These are phyloP conservation scores for Protosalanx chinensis DNA, from an alignment of 2,797 vertebrate species.

Conservation along the genomic window DNA sequence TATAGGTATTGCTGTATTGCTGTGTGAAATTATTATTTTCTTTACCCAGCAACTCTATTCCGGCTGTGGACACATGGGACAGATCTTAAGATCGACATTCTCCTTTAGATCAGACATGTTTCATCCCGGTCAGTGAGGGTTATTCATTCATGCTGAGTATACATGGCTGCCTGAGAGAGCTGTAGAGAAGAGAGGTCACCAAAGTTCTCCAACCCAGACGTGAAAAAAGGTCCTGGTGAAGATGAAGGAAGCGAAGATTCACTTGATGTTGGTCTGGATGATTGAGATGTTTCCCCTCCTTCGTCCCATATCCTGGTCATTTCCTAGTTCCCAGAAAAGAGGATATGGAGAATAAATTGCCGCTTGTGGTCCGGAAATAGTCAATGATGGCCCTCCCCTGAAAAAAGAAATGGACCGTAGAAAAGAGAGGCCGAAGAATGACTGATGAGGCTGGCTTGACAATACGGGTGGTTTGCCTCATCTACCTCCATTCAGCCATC, in stretches of 20 bases:
- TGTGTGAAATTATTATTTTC: too few relatives aligned
- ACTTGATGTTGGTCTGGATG: constrained; percentile 34
- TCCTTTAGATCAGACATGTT: too few relatives aligned
- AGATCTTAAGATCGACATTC: too few relatives aligned
- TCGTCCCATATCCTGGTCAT: constrained; percentile 8
- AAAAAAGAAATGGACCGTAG: constrained; percentile 24
- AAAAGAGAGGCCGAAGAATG: constrained; percentile 30
- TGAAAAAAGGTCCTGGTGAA: constrained; percentile 54
- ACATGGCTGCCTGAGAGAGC: constrained; percentile 27
- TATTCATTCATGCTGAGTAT: constrained; percentile 27
- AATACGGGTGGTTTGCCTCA: constrained; percentile 27
- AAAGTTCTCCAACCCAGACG: constrained; percentile 44
- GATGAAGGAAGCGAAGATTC: constrained; percentile 48
- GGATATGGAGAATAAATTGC: constrained; percentile 22
- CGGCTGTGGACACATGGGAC: not conserved
- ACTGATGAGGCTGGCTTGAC: constrained; percentile 42
- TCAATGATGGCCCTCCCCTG: constrained; percentile 6
- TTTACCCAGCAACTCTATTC: too few relatives aligned
- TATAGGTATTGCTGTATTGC: not conserved
- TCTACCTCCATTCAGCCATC: constrained; percentile 29
- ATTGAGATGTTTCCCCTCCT: constrained; percentile 25
- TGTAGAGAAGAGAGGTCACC: constrained; percentile 46
- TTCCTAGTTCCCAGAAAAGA: constrained; percentile 16
- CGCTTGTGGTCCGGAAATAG: constrained; percentile 32
- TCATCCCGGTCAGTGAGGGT: constrained; percentile 27